A percentile compares a stretch with the other conserved stretches of the same genome.
Evolutionary conservation across 1,140 invertebrate species (phyloP).

Genomic region (Apolygus lucorum): DNA sequence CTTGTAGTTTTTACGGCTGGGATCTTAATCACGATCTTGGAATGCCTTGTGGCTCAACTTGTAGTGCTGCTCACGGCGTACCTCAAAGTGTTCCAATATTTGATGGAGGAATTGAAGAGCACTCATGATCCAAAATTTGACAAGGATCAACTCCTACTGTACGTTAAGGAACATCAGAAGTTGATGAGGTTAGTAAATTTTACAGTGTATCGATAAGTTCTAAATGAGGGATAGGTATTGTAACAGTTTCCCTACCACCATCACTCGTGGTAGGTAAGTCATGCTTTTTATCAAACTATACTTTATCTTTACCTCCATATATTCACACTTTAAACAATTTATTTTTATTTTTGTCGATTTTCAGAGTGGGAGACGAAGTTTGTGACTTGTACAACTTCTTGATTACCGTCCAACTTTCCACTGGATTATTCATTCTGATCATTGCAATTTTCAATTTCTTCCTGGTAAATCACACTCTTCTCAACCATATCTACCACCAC

Average conservation of each 20-base stretch:
- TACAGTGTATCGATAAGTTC: no score
- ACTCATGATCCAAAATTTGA: background rate
- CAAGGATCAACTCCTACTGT: background rate
- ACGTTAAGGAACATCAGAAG: background rate
- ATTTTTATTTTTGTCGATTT: no score
- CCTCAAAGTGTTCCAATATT: background rate
- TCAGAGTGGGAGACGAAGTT: background rate
- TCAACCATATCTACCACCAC: background rate
- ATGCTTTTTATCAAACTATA: no score
- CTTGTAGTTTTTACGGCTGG: background rate
- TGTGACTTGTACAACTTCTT: background rate
- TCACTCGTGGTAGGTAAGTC: no score
- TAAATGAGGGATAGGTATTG: no score
- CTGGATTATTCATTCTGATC: background rate
- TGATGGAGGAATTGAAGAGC: background rate
- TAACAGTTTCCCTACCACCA: no score
- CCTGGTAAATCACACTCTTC: background rate
- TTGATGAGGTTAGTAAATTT: background rate
- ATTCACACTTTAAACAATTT: no score
- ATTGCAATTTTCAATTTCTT: background rate
- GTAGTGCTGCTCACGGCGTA: background rate
- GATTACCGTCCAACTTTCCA: background rate
- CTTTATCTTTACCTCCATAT: no score
- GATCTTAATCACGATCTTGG: background rate
- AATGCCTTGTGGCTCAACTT: background rate